Conservation (phyloP, 2,113 vertebrate species). For the Labeo rohita region DNA sequence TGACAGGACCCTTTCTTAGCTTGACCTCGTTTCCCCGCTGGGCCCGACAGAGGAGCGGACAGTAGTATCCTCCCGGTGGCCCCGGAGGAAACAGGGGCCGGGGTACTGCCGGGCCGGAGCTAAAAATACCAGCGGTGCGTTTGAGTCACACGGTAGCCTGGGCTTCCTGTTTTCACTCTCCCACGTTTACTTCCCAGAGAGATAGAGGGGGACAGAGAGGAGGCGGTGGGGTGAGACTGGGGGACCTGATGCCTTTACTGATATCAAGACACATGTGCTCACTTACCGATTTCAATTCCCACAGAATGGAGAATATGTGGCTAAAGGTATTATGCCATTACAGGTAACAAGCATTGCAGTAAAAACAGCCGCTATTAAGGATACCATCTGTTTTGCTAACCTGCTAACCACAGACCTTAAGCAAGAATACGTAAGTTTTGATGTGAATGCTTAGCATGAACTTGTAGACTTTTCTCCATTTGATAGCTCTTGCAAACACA, state of each 20-base stretch:
- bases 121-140: conserved; percentile 75
- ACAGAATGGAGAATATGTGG: not conserved
- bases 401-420: not conserved
- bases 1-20: conserved; percentile 33
- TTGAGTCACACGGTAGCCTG: conserved; percentile 76
- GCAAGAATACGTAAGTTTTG: not conserved
- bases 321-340: not conserved
- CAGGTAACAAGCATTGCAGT: not conserved
- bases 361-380: not conserved
- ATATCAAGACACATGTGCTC: conserved; percentile 16
- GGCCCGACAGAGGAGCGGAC: conserved; percentile 60
- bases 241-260: conserved; percentile 29
- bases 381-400: not conserved
- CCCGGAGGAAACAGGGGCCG: conserved; percentile 67
- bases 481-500: not conserved
- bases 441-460: not conserved
- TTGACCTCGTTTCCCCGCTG: conserved; percentile 30
- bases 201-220: conserved; percentile 46
- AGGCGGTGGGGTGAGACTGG: conserved; percentile 5
- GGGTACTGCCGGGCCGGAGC: conserved; percentile 55
- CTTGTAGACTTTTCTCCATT: not conserved
- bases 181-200: conserved; percentile 74
- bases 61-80: conserved; percentile 63
- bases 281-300: not conserved
- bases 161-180: conserved; percentile 81